Evolutionary conservation across 2,113 vertebrate species (phyloP).

Genomic region (Coryphaenoides rupestris): DNA sequence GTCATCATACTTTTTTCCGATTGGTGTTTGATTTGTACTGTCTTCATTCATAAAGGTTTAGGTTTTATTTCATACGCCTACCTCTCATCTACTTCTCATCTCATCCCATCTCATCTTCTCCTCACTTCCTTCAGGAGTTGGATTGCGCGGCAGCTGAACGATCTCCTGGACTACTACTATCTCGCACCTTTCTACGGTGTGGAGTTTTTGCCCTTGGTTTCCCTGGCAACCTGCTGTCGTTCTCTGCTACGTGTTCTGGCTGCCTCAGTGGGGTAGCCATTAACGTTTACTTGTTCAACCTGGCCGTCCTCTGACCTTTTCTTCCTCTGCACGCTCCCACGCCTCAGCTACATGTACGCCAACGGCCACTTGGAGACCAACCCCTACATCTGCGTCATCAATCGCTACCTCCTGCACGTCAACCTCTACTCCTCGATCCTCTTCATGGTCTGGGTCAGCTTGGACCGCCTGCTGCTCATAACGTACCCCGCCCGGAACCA

Average conservation of each 20-base stretch:
- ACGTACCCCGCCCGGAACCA: conserved; percentile 75
- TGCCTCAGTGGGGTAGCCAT: conserved; percentile 81
- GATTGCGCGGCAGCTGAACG: conserved; percentile 35
- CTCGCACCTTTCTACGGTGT: conserved; percentile 75
- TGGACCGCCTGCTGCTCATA: conserved; percentile 83
- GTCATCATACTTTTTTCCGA: too few relatives aligned
- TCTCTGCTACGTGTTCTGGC: conserved; percentile 81
- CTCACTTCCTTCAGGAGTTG: conserved; percentile 16
- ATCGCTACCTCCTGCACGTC: conserved; percentile 80
- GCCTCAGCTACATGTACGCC: conserved; percentile 74
- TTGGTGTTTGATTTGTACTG: too few relatives aligned
- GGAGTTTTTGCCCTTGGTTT: conserved; percentile 79
- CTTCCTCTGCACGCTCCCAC: conserved; percentile 84
- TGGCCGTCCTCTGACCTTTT: conserved; percentile 82
- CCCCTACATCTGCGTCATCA: conserved; percentile 63
- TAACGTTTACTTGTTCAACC: conserved; percentile 86
- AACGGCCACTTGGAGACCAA: conserved; percentile 12
- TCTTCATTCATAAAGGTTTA: too few relatives aligned
- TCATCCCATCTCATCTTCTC: too few relatives aligned
- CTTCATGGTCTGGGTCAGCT: conserved; percentile 80
- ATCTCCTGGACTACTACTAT: conserved; percentile 72
- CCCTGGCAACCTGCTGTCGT: conserved; percentile 73
- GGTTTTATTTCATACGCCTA: too few relatives aligned
- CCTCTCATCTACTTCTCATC: too few relatives aligned
- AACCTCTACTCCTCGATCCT: conserved; percentile 90